Percentiles rank a stretch among this genome's conserved stretches.
Evolutionary conservation across 2,888 invertebrate genomes (phyloP).

Genomic region (Nomada flava): DNA sequence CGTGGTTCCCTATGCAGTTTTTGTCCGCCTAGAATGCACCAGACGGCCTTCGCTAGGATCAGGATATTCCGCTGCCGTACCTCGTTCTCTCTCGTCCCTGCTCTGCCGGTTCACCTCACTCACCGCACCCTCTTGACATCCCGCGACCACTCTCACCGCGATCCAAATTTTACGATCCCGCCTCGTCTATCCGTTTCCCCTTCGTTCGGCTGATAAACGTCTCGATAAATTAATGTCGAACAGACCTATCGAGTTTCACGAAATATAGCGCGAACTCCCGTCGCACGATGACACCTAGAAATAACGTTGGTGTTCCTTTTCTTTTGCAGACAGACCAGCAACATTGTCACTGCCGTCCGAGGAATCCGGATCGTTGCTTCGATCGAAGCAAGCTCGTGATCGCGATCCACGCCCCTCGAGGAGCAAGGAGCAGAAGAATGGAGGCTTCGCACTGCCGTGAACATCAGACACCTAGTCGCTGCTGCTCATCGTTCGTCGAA

Average conservation of each 20-base stretch:
- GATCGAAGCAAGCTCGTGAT: slow-evolving; percentile 47
- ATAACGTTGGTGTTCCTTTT: slow-evolving; percentile 6
- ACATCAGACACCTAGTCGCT: slow-evolving; percentile 67
- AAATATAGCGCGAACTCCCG: not conserved
- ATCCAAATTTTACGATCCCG: slow-evolving; percentile 43
- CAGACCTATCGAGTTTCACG: no score
- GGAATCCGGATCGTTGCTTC: slow-evolving; percentile 55
- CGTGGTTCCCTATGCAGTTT: slow-evolving; percentile 83
- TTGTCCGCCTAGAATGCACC: slow-evolving; percentile 81
- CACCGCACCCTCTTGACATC: slow-evolving; percentile 43
- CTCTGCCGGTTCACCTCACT: slow-evolving; percentile 41
- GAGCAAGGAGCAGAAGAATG: slow-evolving; percentile 45
- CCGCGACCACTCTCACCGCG: slow-evolving; percentile 35
- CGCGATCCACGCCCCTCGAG: slow-evolving; percentile 47
- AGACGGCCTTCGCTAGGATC: slow-evolving; percentile 82
- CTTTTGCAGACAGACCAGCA: slow-evolving; percentile 65
- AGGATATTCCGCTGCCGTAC: slow-evolving; percentile 74
- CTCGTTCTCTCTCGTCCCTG: slow-evolving; percentile 17
- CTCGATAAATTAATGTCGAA: not conserved
- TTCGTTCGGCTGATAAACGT: no score
- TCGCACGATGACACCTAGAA: not conserved
- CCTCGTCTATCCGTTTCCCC: not conserved
- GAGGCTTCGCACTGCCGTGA: slow-evolving; percentile 66
- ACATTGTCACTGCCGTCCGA: slow-evolving; percentile 68
- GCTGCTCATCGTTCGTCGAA: slow-evolving; percentile 54